phyloP scores from a whole-genome alignment of 2,888 invertebrate species.

The Xylophagus ater region DNA sequence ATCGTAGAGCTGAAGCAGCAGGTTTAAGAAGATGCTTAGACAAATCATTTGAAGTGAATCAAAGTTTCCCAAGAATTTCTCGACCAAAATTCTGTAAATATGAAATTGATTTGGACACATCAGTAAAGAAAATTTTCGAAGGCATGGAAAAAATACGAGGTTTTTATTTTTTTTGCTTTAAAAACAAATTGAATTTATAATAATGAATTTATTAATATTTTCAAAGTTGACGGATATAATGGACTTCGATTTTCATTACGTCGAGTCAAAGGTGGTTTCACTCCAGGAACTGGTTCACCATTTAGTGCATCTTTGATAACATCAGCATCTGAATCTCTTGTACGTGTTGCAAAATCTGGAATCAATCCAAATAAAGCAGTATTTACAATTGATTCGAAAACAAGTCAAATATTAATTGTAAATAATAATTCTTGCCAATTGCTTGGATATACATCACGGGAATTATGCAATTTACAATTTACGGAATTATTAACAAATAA shows the following conservation, averaged over 20 bases:
- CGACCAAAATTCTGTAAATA: conserved; percentile 22
- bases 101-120: conserved; percentile 14
- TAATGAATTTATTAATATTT: neutral
- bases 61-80: conserved; percentile 46
- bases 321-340: conserved; percentile 39
- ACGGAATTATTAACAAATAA: conserved; percentile 44
- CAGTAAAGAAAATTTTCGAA: conserved; percentile 33
- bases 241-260: conserved; percentile 45
- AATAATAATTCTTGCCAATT: conserved; percentile 55
- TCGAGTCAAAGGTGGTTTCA: conserved; percentile 28
- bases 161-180: conserved; percentile 19
- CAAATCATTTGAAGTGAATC: conserved; percentile 49
- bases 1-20: conserved; percentile 14
- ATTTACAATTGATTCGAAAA: conserved; percentile 52
- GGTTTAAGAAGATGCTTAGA: conserved; percentile 12
- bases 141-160: conserved; percentile 45
- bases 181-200: neutral
- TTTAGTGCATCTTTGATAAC: conserved; percentile 20
- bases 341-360: conserved; percentile 39
- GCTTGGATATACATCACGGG: conserved; percentile 46
- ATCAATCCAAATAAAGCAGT: conserved; percentile 57
- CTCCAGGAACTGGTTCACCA: conserved; percentile 33
- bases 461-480: conserved; percentile 42
- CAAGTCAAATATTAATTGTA: conserved; percentile 55
- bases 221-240: conserved; percentile 44